Evolutionary conservation across 2,797 vertebrate genomes (phyloP).

Genomic region (Lindbergichthys nudifrons): DNA sequence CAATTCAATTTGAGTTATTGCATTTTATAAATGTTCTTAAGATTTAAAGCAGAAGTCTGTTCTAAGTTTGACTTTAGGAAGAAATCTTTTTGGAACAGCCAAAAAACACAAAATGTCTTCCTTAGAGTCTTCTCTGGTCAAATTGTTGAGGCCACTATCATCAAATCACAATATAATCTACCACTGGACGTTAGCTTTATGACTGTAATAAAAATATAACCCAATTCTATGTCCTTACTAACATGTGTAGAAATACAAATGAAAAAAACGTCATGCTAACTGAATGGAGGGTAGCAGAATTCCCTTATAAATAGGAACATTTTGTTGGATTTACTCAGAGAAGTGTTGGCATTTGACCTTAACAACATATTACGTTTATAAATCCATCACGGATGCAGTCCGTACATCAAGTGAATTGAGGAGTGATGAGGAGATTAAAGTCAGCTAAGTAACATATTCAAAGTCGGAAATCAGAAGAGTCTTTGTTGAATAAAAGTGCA

Average conservation of each 20-base stretch:
- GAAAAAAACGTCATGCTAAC: background rate
- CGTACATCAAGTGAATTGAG: background rate
- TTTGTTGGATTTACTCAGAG: background rate
- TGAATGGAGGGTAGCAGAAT: background rate
- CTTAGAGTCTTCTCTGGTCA: background rate
- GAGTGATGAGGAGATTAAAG: background rate
- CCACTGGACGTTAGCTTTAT: background rate
- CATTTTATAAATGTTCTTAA: background rate
- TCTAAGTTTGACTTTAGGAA: background rate
- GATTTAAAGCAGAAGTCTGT: background rate
- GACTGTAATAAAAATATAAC: background rate
- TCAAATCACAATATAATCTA: background rate
- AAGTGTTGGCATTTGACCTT: background rate
- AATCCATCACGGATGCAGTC: too few relatives aligned
- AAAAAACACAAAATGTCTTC: background rate
- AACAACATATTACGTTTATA: background rate
- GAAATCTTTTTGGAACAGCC: background rate
- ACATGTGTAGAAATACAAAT: background rate
- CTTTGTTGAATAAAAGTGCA: background rate
- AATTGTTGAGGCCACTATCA: background rate
- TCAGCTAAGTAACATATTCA: background rate
- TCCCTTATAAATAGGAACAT: background rate
- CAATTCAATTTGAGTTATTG: slow-evolving; percentile 1
- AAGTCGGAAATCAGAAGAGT: background rate
- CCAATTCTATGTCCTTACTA: background rate